Evolutionary conservation across 2,113 vertebrate genomes (phyloP), one percentile per base, ranked within the genome.

Genomic region (Ahaetulla prasina): DNA sequence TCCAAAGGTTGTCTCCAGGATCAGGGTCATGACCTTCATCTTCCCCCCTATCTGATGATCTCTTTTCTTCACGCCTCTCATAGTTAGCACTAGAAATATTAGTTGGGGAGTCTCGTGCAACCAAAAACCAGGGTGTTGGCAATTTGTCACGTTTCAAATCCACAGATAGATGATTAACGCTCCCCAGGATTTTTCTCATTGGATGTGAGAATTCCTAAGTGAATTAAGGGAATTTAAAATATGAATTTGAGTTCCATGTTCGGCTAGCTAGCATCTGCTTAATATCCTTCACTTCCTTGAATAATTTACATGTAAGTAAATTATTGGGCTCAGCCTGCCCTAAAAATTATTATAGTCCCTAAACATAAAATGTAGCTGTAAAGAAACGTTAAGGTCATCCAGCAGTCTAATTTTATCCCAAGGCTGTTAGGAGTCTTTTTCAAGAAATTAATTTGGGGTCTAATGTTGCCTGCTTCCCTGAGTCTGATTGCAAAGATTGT

Each of bases 131-230:
- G 84, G 84, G 11, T 16, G 30, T 50, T 47, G 85, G 50, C 30
- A 23, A 16, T 39, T 39, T 52, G 12, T 87, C 30, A 35, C 53
- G 8, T 88, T 60, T n/a, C 25, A 11, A 25, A 91, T 43, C 50
- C 74, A n/a, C 23, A 27, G 52, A 22, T 85, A 45, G 14, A 43
- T 91, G 50, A 91, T 91, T 91, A 85, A 91, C 16, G 25, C 47
- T 91, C 80, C 27, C 14, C 90, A 85, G 90, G 52, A 85, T 54
- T 91, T 91, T 85, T 85, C 43, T 91, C 80, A 91, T 91, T 91
- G 85, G 35, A 39, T 47, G n/a, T 22, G 90, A 85, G 35, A 91
- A 84, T 85, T 85, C 52, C 74, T 91, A 57, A 91, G 39, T 85
- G 30, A 52, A 90, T 90, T 90, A 57, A 30, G 12, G 52, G 74